These are phyloP conservation scores for Pomatorhinus ruficollis DNA, from an alignment of 2,113 vertebrate species.

Conservation along the genomic window DNA sequence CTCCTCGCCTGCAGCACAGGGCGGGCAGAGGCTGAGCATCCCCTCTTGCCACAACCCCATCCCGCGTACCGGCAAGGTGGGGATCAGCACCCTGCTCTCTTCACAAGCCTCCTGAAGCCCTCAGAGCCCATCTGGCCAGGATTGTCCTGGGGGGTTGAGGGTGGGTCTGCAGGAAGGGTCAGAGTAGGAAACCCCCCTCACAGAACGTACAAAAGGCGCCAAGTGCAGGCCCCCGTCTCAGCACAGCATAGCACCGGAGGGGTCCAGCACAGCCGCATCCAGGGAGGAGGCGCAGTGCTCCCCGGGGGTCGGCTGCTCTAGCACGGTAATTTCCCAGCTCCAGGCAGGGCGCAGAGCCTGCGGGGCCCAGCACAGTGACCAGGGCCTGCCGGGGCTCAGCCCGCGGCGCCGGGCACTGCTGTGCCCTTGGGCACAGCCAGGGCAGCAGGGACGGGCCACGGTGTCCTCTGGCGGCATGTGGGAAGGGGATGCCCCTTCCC, in stretches of 20 bases:
- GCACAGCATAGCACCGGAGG: not conserved
- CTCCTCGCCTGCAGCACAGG: not conserved
- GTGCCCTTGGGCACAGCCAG: not conserved
- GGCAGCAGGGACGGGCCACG: accelerated
- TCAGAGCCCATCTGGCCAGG: not conserved
- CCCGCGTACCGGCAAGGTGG: accelerated
- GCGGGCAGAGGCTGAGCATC: not conserved
- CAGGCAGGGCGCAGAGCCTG: not conserved
- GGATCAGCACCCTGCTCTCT: not conserved
- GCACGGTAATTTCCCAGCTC: not conserved
- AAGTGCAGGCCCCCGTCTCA: not conserved
- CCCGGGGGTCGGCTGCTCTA: not conserved
- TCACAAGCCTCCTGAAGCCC: not conserved
- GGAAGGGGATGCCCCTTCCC: not conserved
- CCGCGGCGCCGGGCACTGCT: not conserved
- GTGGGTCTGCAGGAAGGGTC: not conserved
- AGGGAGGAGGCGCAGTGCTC: accelerated
- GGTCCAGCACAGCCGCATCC: not conserved
- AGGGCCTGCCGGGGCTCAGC: not conserved
- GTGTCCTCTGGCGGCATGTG: not conserved
- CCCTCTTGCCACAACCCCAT: not conserved
- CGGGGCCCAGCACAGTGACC: accelerated
- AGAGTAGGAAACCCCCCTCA: not conserved
- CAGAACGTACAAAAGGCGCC: not conserved
- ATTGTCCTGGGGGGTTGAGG: not conserved